These are phyloP conservation scores for Blastobasis lacticolella DNA, from an alignment of 2,888 invertebrate species.

Conservation along the genomic window DNA sequence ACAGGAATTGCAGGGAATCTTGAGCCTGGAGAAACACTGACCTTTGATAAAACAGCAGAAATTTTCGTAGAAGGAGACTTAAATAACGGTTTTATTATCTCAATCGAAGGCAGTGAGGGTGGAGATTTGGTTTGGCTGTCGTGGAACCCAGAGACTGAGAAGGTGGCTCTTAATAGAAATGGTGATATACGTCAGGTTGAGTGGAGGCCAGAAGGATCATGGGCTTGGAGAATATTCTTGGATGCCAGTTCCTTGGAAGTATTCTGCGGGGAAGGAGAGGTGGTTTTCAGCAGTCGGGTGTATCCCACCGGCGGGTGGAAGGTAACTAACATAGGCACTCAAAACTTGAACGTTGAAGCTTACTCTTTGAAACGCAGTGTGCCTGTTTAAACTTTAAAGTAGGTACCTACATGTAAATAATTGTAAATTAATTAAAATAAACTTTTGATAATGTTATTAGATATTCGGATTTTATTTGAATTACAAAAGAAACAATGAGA, in stretches of 20 bases:
- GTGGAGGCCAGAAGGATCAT: conserved; percentile 41
- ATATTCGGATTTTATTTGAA: too few species aligned
- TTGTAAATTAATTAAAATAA: too few species aligned
- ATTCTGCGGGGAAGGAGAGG: conserved; percentile 64
- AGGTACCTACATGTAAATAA: too few species aligned
- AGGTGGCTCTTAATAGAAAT: conserved; percentile 44
- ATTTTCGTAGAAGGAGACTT: conserved; percentile 39
- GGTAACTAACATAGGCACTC: conserved; percentile 43
- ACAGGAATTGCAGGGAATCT: conserved; percentile 27
- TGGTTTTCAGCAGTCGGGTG: conserved; percentile 57
- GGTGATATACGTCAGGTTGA: conserved; percentile 54
- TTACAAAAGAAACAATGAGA: too few species aligned
- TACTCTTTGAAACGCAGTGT: conserved; percentile 46
- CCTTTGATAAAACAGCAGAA: conserved; percentile 48
- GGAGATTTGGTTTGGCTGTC: conserved; percentile 34
- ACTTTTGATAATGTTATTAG: too few species aligned
- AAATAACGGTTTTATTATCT: conserved; percentile 32
- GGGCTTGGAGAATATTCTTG: conserved; percentile 48
- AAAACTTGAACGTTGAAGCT: conserved; percentile 35
- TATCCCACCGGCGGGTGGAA: conserved; percentile 52
- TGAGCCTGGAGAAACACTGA: conserved; percentile 20
- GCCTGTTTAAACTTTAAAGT: conserved; percentile 22
- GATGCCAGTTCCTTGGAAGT: conserved; percentile 60
- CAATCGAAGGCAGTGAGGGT: conserved; percentile 41
- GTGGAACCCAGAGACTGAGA: conserved; percentile 40